Conservation (phyloP, 2,888 invertebrate genomes). For the Machimus rusticus region DNA sequence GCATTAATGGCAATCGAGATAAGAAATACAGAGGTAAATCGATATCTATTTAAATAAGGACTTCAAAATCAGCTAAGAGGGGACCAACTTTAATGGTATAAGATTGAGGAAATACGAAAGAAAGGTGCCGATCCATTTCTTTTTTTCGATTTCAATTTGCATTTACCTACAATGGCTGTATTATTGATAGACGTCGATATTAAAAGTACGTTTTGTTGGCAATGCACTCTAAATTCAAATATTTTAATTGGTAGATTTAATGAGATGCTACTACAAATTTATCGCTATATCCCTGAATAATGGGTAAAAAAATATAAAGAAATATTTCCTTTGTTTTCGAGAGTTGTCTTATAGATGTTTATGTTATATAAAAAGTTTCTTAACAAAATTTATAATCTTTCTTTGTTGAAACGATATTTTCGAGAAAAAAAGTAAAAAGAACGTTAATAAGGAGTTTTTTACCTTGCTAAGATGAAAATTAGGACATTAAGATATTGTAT, state of each 20-base stretch:
- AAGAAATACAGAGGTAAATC: conserved; percentile 12
- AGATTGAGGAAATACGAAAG: background rate
- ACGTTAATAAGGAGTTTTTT: too few relatives aligned
- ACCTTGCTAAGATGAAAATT: too few relatives aligned
- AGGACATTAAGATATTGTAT: too few relatives aligned
- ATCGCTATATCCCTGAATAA: background rate
- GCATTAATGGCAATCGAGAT: background rate
- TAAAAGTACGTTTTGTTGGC: background rate
- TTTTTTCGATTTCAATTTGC: background rate
- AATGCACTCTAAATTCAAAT: background rate
- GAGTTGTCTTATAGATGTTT: too few relatives aligned
- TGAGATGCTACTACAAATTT: background rate
- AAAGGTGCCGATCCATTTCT: background rate
- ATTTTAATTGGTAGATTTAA: background rate
- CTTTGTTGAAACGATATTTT: too few relatives aligned
- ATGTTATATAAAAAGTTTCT: too few relatives aligned
- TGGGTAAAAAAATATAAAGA: background rate
- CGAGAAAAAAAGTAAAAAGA: too few relatives aligned
- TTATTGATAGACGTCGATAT: background rate
- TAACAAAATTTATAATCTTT: too few relatives aligned
- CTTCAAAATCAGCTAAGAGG: background rate
- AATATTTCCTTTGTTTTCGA: background rate
- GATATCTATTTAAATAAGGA: conserved; percentile 5
- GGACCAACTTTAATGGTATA: background rate
- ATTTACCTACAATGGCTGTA: background rate